These are phyloP conservation scores for Asobara japonica DNA, from an alignment of 1,140 invertebrate species.

Conservation along the genomic window DNA sequence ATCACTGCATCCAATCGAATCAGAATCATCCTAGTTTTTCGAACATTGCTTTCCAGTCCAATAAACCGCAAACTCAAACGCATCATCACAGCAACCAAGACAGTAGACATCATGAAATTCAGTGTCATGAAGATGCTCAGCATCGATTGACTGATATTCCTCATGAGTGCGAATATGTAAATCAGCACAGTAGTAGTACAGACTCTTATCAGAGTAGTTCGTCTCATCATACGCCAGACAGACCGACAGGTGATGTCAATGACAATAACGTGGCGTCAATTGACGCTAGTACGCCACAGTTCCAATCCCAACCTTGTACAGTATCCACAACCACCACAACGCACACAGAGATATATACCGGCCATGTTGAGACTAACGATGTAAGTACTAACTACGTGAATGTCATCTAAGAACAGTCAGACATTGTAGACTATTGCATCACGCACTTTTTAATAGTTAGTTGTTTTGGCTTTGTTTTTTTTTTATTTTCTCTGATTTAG, in stretches of 20 bases:
- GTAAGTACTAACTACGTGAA: constrained; percentile 39
- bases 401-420: background rate
- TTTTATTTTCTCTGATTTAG: no score
- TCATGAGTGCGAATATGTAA: background rate
- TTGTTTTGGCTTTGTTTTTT: no score
- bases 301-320: constrained; percentile 46
- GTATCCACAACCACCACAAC: constrained; percentile 53
- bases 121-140: background rate
- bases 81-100: background rate
- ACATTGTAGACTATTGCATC: background rate
- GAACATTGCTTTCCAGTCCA: background rate
- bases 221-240: background rate
- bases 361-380: constrained; percentile 37
- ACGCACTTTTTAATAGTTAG: no score
- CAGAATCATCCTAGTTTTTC: background rate
- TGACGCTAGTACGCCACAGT: constrained; percentile 27
- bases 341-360: constrained; percentile 52
- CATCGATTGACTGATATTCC: background rate
- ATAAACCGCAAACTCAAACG: background rate
- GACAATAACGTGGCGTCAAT: constrained; percentile 33
- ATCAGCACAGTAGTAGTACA: background rate
- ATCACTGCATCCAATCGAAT: background rate
- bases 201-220: background rate
- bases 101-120: background rate
- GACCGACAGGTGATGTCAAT: constrained; percentile 18